Percentiles rank a stretch among this genome's conserved stretches.
Conservation (phyloP, 2,113 vertebrate species). For the Tupaia tana region DNA sequence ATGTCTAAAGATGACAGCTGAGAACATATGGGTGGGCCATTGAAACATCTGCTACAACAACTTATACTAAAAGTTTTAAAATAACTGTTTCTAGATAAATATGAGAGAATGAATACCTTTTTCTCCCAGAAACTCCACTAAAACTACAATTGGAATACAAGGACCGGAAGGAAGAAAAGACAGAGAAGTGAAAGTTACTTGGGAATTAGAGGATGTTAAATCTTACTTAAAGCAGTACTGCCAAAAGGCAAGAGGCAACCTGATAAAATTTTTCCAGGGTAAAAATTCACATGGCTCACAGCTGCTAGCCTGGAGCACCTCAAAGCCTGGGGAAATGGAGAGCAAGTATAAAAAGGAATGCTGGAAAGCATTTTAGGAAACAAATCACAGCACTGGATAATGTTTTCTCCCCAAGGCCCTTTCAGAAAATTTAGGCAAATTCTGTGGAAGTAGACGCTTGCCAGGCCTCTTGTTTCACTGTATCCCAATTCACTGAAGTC, state of each 20-base stretch:
- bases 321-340: neutral
- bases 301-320: neutral
- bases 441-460: neutral
- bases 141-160: neutral
- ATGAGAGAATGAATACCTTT: neutral
- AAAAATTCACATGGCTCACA: neutral
- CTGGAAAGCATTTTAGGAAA: neutral
- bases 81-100: neutral
- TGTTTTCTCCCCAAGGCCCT: neutral
- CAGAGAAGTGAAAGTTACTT: neutral
- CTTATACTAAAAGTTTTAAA: neutral
- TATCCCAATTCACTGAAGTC: neutral
- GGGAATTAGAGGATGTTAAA: neutral
- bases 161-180: neutral
- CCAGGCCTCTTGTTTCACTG: neutral
- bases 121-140: neutral
- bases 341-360: neutral
- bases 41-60: neutral
- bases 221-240: neutral
- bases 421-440: neutral
- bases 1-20: neutral
- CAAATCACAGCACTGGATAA: neutral
- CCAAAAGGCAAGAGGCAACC: neutral
- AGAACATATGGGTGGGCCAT: neutral
- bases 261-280: neutral